Conservation (phyloP, 1,140 invertebrate genomes). For the Harlomillsia oculata region DNA sequence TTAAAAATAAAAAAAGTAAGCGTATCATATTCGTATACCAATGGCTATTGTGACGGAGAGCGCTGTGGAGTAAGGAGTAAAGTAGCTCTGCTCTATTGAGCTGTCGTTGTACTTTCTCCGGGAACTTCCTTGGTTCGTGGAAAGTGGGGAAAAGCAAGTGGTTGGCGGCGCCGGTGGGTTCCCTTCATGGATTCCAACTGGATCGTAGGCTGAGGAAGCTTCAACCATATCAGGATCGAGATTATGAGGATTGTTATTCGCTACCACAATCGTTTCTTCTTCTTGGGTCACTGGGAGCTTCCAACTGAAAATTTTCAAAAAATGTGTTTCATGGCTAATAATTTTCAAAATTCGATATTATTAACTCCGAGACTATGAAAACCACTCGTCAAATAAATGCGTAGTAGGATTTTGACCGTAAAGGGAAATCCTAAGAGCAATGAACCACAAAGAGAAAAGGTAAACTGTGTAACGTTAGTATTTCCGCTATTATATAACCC, state of each 20-base stretch:
- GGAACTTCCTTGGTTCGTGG: conserved; percentile 4
- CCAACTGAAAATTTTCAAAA: conserved; percentile 11
- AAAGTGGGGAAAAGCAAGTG: conserved; percentile 31
- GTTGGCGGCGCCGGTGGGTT: conserved; percentile 27
- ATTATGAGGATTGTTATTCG: too few relatives aligned
- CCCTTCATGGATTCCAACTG: conserved; percentile 2
- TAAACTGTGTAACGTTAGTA: too few relatives aligned
- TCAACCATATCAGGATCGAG: too few relatives aligned
- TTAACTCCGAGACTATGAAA: too few relatives aligned
- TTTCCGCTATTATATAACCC: too few relatives aligned
- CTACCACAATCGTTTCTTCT: neutral
- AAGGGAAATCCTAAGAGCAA: too few relatives aligned
- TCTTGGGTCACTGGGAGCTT: conserved; percentile 8
- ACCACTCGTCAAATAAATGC: too few relatives aligned
- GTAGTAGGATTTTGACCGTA: too few relatives aligned
- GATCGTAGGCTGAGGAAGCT: neutral
- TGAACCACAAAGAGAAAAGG: neutral
- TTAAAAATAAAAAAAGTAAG: neutral
- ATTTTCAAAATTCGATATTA: too few relatives aligned
- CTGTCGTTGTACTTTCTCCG: conserved; percentile 12
- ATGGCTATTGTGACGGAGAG: conserved; percentile 78
- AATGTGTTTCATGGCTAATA: neutral
- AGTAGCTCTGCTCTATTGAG: conserved; percentile 53
- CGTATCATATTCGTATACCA: conserved; percentile 37
- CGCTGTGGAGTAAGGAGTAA: conserved; percentile 68